Percentiles rank a stretch among this genome's conserved stretches.
phyloP scores from a whole-genome alignment of 2,797 vertebrate species.

The Pristis pectinata region DNA sequence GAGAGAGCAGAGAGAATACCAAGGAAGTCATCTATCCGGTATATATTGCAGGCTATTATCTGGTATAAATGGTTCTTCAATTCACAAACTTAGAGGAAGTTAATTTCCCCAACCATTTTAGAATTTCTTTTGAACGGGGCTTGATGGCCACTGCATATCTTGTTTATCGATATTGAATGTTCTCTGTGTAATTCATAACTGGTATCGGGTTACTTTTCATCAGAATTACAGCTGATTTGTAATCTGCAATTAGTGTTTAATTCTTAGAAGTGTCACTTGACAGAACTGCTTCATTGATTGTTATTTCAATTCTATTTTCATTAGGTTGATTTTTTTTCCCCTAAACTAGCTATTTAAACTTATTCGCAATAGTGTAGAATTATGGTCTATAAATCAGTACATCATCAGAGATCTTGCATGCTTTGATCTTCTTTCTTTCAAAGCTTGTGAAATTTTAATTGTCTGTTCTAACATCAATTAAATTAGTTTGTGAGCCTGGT shows the following conservation, averaged over 20 bases:
- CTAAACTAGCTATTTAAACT: neutral
- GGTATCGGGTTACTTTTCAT: neutral
- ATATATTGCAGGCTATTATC: constrained; percentile 40
- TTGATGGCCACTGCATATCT: neutral
- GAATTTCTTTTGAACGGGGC: neutral
- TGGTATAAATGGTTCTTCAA: neutral
- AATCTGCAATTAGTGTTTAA: neutral
- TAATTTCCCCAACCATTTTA: neutral
- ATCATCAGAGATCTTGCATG: neutral
- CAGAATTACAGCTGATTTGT: neutral
- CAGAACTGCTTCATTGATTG: neutral
- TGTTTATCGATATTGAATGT: neutral
- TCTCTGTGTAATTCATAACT: neutral
- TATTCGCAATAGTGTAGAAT: neutral
- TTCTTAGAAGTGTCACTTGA: neutral
- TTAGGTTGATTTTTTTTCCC: neutral
- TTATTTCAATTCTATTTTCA: neutral
- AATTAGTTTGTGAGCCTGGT: neutral
- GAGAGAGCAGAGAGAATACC: constrained; percentile 77
- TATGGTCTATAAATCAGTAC: neutral
- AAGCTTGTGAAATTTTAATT: neutral
- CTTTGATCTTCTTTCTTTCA: neutral
- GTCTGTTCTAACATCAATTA: neutral
- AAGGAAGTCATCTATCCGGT: constrained; percentile 84
- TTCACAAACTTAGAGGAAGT: neutral